A percentile compares a stretch with the other conserved stretches of the same genome.
Conservation (phyloP, 2,113 vertebrate species). For the Tiliqua scincoides region DNA sequence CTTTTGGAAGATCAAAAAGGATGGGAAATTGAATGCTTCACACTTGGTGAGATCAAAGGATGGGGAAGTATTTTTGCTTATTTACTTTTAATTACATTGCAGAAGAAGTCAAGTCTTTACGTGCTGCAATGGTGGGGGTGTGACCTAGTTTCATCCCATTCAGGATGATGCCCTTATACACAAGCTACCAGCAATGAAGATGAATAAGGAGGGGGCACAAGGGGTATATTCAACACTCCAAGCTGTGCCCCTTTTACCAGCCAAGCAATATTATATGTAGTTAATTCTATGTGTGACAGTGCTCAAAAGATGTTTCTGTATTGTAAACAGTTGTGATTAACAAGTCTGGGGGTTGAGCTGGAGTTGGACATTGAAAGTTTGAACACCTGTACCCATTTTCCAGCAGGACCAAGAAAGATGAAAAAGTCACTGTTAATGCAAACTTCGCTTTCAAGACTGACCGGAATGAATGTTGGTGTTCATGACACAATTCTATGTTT, state of each 20-base stretch:
- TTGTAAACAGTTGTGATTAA: too few species aligned
- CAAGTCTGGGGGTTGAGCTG: too few species aligned
- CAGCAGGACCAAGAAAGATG: too few species aligned
- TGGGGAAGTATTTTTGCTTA: not conserved
- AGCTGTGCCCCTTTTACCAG: not conserved
- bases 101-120: conserved; percentile 26
- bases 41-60: conserved; percentile 21
- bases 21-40: conserved; percentile 34
- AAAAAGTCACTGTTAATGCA: too few species aligned
- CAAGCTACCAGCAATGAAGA: not conserved
- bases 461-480: too few species aligned
- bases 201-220: not conserved
- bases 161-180: not conserved
- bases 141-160: conserved; percentile 35
- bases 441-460: too few species aligned
- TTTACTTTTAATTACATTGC: conserved; percentile 37
- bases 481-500: too few species aligned
- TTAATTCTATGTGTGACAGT: too few species aligned
- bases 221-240: not conserved
- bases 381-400: too few species aligned
- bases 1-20: conserved; percentile 36
- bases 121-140: not conserved
- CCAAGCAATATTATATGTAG: too few species aligned
- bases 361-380: too few species aligned
- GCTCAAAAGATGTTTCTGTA: too few species aligned